Evolutionary conservation across 2,113 vertebrate species (phyloP).

Genomic region (Neodontobutis hainanensis): DNA sequence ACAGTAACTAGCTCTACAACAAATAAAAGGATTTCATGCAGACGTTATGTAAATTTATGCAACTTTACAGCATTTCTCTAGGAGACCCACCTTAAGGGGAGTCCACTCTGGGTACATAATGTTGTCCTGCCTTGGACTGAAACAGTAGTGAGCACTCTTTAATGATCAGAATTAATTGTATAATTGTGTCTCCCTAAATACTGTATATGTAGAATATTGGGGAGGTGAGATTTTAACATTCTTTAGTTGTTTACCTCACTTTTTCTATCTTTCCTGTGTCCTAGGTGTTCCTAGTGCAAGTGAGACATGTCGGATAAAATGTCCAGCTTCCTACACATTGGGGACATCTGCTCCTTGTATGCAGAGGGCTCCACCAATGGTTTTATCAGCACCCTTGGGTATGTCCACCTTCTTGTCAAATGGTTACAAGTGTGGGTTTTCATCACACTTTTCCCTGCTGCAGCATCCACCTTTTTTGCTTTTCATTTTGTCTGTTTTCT

Average conservation of each 20-base stretch:
- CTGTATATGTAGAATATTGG: conserved; percentile 12
- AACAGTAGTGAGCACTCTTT: no score
- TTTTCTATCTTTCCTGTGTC: background rate
- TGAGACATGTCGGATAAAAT: conserved; percentile 96
- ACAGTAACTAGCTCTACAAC: background rate
- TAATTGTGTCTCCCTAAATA: no score
- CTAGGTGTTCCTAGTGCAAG: conserved; percentile 42
- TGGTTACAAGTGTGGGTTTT: conserved; percentile 5
- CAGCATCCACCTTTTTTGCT: background rate
- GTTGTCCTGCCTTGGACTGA: no score
- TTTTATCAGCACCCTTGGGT: conserved; percentile 98
- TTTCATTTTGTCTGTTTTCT: background rate
- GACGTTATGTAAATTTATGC: conserved; percentile 51
- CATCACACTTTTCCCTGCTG: conserved; percentile 15
- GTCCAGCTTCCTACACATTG: conserved; percentile 97
- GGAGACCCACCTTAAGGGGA: no score
- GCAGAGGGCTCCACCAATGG: conserved; percentile 97
- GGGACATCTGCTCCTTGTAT: conserved; percentile 97
- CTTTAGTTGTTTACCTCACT: no score
- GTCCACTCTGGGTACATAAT: no score
- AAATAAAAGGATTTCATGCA: conserved; percentile 15
- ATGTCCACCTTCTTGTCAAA: conserved; percentile 55
- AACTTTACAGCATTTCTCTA: background rate
- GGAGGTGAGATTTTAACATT: conserved; percentile 48
- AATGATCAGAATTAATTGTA: no score